These are phyloP conservation scores for Bhutanitis thaidina DNA, from an alignment of 2,888 invertebrate genomes.

Conservation along the genomic window DNA sequence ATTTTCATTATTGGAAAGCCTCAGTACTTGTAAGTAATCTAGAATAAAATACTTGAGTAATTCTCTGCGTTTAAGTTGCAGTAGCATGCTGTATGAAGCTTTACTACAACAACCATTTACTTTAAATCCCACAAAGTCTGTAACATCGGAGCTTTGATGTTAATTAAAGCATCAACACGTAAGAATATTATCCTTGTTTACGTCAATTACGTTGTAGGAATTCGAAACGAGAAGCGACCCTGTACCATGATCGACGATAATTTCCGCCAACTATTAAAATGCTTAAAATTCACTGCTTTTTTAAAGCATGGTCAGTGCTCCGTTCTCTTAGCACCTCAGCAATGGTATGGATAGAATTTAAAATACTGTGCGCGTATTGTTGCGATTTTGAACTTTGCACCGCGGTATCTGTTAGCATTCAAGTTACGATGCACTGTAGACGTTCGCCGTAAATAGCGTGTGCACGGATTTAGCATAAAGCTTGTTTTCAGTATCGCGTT, in stretches of 20 bases:
- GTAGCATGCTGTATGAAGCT: neutral
- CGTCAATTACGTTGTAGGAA: constrained; percentile 39
- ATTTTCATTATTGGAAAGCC: no score
- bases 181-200: constrained; percentile 44
- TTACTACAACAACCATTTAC: constrained; percentile 11
- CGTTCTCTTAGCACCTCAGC: neutral
- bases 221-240: constrained; percentile 34
- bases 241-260: constrained; percentile 23
- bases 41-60: no score
- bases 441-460: constrained; percentile 47
- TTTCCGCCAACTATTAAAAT: neutral
- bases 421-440: constrained; percentile 48
- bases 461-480: constrained; percentile 57
- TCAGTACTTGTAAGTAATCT: no score
- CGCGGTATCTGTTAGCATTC: constrained; percentile 43
- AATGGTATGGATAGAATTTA: neutral
- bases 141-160: constrained; percentile 16
- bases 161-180: constrained; percentile 21
- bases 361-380: neutral
- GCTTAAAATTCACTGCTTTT: constrained; percentile 12
- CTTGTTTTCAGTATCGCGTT: constrained; percentile 29
- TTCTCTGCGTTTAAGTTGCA: no score
- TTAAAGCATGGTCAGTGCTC: neutral
- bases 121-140: constrained; percentile 19
- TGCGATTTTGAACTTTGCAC: constrained; percentile 19